These are phyloP conservation scores for Pachyseris speciosa DNA, from an alignment of 64 coral and sea anemone species.

Conservation along the genomic window DNA sequence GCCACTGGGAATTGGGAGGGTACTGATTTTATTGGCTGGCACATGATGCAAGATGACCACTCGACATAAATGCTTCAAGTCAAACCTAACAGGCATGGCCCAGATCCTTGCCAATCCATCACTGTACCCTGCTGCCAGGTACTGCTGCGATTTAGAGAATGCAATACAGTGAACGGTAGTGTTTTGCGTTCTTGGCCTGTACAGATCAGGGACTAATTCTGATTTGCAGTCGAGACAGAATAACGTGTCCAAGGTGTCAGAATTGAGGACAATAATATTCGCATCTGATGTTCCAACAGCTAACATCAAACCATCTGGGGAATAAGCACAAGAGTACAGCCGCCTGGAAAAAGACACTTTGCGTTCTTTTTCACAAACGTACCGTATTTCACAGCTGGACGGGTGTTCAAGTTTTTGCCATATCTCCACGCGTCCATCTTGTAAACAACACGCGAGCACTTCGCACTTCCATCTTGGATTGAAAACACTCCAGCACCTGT, in stretches of 20 bases:
- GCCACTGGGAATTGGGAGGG: slow-evolving; percentile 74
- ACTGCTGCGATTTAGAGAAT: slow-evolving; percentile 84
- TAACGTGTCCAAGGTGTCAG: slow-evolving; percentile 26
- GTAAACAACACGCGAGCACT: slow-evolving; percentile 85
- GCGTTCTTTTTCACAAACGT: slow-evolving; percentile 73
- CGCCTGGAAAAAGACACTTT: slow-evolving; percentile 64
- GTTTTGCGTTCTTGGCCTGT: slow-evolving; percentile 56
- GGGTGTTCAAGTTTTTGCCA: slow-evolving; percentile 52
- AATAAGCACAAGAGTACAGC: slow-evolving; percentile 82
- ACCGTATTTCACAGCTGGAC: slow-evolving; percentile 24
- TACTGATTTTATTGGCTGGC: slow-evolving; percentile 71
- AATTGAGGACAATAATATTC: slow-evolving; percentile 67
- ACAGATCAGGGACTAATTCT: slow-evolving; percentile 20
- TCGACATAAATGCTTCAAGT: slow-evolving; percentile 81
- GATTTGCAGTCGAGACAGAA: slow-evolving; percentile 71
- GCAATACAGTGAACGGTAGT: slow-evolving; percentile 81
- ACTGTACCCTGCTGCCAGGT: slow-evolving; percentile 87
- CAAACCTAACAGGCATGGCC: slow-evolving; percentile 82
- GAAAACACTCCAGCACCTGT: slow-evolving; percentile 90
- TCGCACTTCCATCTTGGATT: slow-evolving; percentile 69
- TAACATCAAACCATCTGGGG: slow-evolving; percentile 73
- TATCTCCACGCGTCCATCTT: slow-evolving; percentile 86
- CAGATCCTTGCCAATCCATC: slow-evolving; percentile 75
- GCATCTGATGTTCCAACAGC: slow-evolving; percentile 89
- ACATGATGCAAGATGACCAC: slow-evolving; percentile 84